These are phyloP conservation scores for Puffinus mauretanicus DNA, from an alignment of 2,113 vertebrate species.

Conservation along the genomic window DNA sequence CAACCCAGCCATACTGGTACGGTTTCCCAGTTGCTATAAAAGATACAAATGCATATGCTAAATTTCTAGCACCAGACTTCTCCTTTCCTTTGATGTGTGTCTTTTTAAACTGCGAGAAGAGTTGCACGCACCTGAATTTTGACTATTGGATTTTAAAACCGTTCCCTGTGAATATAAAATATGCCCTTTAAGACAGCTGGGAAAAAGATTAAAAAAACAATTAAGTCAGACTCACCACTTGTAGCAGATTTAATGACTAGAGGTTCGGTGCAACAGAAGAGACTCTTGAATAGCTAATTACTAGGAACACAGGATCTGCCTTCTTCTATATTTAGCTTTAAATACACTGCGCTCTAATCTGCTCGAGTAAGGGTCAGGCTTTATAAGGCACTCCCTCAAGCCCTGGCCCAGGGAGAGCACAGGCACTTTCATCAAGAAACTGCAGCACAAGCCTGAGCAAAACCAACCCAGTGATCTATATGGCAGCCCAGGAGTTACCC, in stretches of 20 bases:
- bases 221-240: background rate
- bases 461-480: background rate
- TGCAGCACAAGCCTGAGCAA: background rate
- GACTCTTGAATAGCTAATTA: constrained; percentile 58
- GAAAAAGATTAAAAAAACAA: background rate
- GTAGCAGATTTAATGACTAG: background rate
- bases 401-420: background rate
- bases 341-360: constrained; percentile 46
- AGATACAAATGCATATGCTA: background rate
- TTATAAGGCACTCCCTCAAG: constrained; percentile 59
- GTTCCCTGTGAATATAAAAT: background rate
- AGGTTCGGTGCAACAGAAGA: background rate
- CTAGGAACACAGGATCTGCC: constrained; percentile 45
- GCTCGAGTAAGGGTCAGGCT: constrained; percentile 55
- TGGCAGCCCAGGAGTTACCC: background rate
- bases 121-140: background rate
- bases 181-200: background rate
- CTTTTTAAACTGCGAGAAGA: background rate
- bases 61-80: background rate
- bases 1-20: background rate
- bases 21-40: background rate
- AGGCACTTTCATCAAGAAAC: background rate
- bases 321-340: constrained; percentile 73
- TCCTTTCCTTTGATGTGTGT: background rate
- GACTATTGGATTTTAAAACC: background rate